phyloP scores from a whole-genome alignment of 2,113 vertebrate species.

The Hemiprocne comata region DNA sequence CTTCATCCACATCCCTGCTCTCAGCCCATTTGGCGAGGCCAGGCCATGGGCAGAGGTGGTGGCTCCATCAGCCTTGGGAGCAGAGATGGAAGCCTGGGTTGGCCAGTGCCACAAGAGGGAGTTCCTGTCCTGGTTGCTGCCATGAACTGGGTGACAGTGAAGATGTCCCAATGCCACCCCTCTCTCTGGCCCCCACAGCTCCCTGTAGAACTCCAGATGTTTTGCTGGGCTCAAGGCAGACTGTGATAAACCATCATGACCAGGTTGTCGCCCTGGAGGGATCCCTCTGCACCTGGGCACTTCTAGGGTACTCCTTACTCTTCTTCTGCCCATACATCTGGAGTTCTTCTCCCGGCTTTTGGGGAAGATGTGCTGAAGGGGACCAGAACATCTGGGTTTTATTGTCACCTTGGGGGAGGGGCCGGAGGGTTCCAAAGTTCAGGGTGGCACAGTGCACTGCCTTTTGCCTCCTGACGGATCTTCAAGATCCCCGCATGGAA shows the following conservation, averaged over 20 bases:
- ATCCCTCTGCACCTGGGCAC: background rate
- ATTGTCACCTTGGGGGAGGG: background rate
- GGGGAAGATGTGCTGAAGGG: background rate
- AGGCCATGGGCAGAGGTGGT: background rate
- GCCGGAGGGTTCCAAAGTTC: background rate
- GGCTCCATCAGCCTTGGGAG: background rate
- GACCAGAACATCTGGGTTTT: background rate
- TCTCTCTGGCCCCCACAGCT: background rate
- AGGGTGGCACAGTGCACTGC: background rate
- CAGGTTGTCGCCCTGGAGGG: background rate
- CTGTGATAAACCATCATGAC: background rate
- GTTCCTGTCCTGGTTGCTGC: background rate
- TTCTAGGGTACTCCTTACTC: background rate
- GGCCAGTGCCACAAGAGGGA: background rate
- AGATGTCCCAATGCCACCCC: background rate
- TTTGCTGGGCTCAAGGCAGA: background rate
- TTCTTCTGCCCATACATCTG: background rate
- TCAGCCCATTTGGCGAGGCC: background rate
- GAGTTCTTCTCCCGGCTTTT: background rate
- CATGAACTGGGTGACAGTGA: background rate
- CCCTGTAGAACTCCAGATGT: background rate
- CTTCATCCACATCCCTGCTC: background rate
- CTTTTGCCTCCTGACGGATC: fast-evolving
- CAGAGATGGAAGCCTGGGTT: background rate
- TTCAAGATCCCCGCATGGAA: background rate